Base-by-base conservation (phyloP, 2,888 invertebrate species). In the Platerodrilus igneus region DNA sequence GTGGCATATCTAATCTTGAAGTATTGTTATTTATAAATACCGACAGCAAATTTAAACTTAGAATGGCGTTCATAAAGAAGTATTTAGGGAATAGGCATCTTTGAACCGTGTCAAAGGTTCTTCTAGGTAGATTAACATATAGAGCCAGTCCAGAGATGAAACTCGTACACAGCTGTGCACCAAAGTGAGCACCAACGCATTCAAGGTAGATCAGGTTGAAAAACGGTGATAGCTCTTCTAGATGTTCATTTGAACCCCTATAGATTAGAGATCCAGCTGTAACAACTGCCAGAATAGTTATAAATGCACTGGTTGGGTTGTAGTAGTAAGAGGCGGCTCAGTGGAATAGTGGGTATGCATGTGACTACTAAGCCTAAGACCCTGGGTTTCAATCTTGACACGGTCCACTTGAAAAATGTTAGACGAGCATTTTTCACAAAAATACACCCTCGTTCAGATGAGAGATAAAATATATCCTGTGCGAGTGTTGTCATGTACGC, bases 131-230 rank as follows among this genome's bases (percentile, higher is more conserved):
- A 4, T 81, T 79, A 70, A 91, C 90, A 69, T 87, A 92, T 36
- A 92, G 73, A 37, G 90, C 82, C 34, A 92, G 70, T 49, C 92
- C 92, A 59, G 91, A 91, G 19, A 92, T 77, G 60, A 92, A 86
- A 7, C 91, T 90, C 87, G 92, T 92, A 91, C 92, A 92, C 50
- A 91, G 78, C 71, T 92, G 91, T 11, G 88, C 77, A 18, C 92
- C 92, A 53, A 89, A 81, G 64, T 91, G 89, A 38, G 81, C 78
- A 47, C 86, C 82, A 53, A 91, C 86, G 5, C 86, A 79, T 0
- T 78, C 78, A 18, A 92, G 72, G 66, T 91, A 90, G 14, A 86
- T 67, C 39, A 89, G 75, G 29, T 76, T 72, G 70, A 77, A 75
- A 31, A 68, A 39, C 14, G 64, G 63, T 2, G 72, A 72, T 17